Base-by-base conservation (phyloP, 2,888 invertebrate species). In the Ligdia adustata region DNA sequence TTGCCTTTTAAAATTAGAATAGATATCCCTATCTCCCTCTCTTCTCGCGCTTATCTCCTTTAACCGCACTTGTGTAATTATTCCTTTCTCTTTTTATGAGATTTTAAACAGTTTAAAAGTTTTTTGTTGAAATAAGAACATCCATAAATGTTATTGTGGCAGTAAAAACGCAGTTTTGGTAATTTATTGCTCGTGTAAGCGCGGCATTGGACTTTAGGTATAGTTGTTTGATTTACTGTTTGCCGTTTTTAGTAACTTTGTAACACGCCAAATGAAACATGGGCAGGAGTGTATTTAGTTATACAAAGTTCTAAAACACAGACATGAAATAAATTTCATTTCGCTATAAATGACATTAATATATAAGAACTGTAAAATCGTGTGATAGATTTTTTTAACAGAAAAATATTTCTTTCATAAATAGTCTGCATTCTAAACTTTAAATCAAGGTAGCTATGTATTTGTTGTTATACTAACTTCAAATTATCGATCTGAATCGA, bases 1-100 rank as follows among this genome's bases (percentile, higher is more conserved):
- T 90, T 89, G 80, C 85, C 88, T 89, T 89, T 89, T 89, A 83
- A 87, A 88, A 82, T 87, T 87, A 87, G 87, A 86, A 82, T 80
- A 63, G 69, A 57, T 76, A 64, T 73, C 52, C 62, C 72, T 69
- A 53, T 88, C 86, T 79, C 83, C 49, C 68, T 89, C 78, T 55
- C 50, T 16, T 66, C 56, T 52, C 55, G 33, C 51, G 26, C 42
- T 60, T 61, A 64, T 64, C 62, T 59, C 56, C 60, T 79, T 75
- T 78, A 80, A 84, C 83, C 83, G 69, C 84, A 79, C 69, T 78
- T 71, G 69, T 77, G 70, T 82, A 82, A 86, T 87, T 80, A 85
- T 82, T 76, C 78, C 75, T 79, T 84, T 83, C 74, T 82, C 80
- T 81, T 79, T 84, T 85, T 85, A 86, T 78, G 81, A 75, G 74